phyloP scores from a whole-genome alignment of 2,888 invertebrate genomes.

The Eustalomyia histrio region DNA sequence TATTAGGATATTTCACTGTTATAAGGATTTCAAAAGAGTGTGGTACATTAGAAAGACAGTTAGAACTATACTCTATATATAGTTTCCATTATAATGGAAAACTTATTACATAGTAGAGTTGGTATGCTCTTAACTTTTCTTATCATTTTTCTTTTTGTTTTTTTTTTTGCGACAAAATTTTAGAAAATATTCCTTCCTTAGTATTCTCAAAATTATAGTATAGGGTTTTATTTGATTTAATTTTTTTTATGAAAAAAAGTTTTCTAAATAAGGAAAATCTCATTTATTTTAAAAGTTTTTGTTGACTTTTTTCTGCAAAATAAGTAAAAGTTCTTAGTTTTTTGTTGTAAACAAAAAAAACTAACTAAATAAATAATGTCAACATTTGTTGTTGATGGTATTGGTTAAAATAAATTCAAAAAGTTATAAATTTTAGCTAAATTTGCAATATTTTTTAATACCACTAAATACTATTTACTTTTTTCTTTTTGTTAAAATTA shows the following conservation, averaged over 20 bases:
- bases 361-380: slow-evolving; percentile 61
- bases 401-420: slow-evolving; percentile 53
- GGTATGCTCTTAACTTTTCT: slow-evolving; percentile 63
- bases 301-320: slow-evolving; percentile 43
- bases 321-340: slow-evolving; percentile 64
- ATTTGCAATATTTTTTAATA: slow-evolving; percentile 33
- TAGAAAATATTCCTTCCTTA: slow-evolving; percentile 24
- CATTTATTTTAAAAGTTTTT: slow-evolving; percentile 57
- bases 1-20: neutral
- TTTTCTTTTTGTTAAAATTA: no score
- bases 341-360: slow-evolving; percentile 24
- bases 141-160: slow-evolving; percentile 43
- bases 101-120: no score
- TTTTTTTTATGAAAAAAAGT: slow-evolving; percentile 33
- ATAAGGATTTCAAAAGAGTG: neutral
- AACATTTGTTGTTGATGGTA: slow-evolving; percentile 64
- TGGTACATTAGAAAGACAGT: neutral
- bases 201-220: neutral
- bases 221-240: slow-evolving; percentile 30
- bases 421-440: slow-evolving; percentile 40
- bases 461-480: slow-evolving; percentile 41
- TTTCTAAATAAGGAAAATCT: slow-evolving; percentile 40
- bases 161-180: slow-evolving; percentile 23
- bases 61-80: slow-evolving; percentile 40
- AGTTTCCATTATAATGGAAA: no score